Percentiles rank a stretch among this genome's conserved stretches.
phyloP scores from a whole-genome alignment of 2,113 vertebrate genomes.

The Okapia johnstoni region DNA sequence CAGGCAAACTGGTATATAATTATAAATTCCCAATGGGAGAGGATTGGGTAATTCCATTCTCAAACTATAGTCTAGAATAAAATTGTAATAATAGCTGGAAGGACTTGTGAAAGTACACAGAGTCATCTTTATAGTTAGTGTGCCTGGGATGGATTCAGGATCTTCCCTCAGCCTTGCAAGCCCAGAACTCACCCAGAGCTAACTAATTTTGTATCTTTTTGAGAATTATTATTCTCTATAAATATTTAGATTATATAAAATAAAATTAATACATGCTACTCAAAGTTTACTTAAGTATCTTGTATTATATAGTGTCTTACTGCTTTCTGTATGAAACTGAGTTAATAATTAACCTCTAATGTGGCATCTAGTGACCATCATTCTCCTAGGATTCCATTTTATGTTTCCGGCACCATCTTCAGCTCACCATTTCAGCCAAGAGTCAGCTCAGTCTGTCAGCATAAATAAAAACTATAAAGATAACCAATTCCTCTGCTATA shows the following conservation, averaged over 20 bases:
- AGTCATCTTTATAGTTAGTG: not conserved
- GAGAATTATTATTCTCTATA: not conserved
- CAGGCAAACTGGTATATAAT: not conserved
- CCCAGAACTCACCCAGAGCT: not conserved
- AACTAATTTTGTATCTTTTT: not conserved
- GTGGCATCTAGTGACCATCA: not conserved
- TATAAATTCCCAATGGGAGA: not conserved
- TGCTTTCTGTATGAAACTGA: not conserved
- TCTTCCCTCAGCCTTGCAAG: not conserved
- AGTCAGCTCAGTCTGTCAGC: not conserved
- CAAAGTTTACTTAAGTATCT: not conserved
- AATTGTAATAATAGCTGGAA: not conserved
- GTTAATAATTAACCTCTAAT: not conserved
- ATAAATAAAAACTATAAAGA: not conserved
- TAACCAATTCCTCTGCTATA: not conserved
- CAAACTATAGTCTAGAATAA: not conserved
- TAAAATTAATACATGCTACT: not conserved
- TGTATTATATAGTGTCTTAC: not conserved
- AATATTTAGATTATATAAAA: not conserved
- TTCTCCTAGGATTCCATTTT: not conserved
- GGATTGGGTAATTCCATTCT: slow-evolving; percentile 25
- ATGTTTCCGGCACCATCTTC: not conserved
- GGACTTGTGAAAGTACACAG: not conserved
- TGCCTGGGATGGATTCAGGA: not conserved
- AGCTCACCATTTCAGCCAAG: not conserved